Conservation (phyloP, 2,888 invertebrate genomes). For the Rotaria socialis region DNA sequence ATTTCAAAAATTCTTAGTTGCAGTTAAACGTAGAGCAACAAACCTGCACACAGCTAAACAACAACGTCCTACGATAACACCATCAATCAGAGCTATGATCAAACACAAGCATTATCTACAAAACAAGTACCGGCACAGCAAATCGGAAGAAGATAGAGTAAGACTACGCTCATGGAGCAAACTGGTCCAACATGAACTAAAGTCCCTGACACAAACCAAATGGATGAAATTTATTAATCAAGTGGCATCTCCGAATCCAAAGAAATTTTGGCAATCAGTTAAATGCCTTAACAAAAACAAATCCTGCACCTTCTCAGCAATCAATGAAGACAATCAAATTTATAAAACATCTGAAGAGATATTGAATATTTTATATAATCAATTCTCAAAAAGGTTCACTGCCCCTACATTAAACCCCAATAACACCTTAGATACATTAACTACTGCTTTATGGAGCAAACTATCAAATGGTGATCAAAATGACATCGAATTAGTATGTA, state of each 20-base stretch:
- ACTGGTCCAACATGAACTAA: background rate
- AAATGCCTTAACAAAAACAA: background rate
- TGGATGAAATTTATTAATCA: background rate
- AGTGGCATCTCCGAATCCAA: background rate
- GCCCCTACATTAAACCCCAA: background rate
- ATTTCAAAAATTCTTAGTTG: background rate
- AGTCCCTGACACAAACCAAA: background rate
- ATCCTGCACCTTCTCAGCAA: background rate
- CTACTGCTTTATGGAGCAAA: background rate
- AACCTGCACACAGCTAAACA: background rate
- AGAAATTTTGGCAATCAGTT: background rate
- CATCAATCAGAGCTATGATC: background rate
- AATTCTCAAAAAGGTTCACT: background rate
- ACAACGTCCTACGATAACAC: background rate
- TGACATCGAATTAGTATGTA: background rate
- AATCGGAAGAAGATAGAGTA: background rate
- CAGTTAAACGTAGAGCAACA: background rate
- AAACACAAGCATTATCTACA: background rate
- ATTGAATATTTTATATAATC: background rate
- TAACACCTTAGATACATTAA: background rate
- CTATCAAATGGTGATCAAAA: background rate
- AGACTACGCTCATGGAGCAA: background rate
- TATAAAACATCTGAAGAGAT: background rate
- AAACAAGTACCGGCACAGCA: background rate
- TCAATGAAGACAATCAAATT: background rate